Conservation (phyloP, 2,888 invertebrate genomes). For the Megamerina dolium region DNA sequence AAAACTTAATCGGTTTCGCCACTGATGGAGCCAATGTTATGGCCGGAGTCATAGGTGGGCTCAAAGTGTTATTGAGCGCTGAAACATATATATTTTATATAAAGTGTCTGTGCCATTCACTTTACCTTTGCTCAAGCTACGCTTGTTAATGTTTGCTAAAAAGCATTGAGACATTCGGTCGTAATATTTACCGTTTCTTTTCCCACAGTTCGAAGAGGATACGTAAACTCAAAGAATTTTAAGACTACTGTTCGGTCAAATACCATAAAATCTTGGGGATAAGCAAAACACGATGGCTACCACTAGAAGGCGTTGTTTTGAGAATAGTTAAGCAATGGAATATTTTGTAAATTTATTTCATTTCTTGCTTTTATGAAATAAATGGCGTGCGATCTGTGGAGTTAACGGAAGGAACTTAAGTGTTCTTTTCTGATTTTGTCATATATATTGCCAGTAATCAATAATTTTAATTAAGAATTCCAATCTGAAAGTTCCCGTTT, state of each 20-base stretch:
- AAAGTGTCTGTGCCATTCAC: constrained; percentile 1
- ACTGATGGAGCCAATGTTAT: constrained; percentile 4
- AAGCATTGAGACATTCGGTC: no score
- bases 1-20: constrained; percentile 8
- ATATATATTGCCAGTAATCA: constrained; percentile 17
- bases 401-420: constrained; percentile 11
- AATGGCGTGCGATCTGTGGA: constrained; percentile 10
- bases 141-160: constrained; percentile 1
- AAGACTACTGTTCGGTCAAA: constrained; percentile 10
- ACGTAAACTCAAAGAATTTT: no score
- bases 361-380: constrained; percentile 9
- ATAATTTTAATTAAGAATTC: constrained; percentile 15
- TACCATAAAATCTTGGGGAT: no score
- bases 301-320: constrained; percentile 12
- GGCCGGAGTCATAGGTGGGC: constrained; percentile 1
- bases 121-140: background rate
- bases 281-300: no score
- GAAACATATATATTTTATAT: background rate
- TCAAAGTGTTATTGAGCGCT: constrained; percentile 2
- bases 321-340: constrained; percentile 17
- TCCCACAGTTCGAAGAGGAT: no score
- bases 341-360: constrained; percentile 11
- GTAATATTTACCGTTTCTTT: no score
- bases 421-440: constrained; percentile 14
- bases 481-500: constrained; percentile 16